phyloP scores from a whole-genome alignment of 2,113 vertebrate species.

The Terrapene triunguis region DNA sequence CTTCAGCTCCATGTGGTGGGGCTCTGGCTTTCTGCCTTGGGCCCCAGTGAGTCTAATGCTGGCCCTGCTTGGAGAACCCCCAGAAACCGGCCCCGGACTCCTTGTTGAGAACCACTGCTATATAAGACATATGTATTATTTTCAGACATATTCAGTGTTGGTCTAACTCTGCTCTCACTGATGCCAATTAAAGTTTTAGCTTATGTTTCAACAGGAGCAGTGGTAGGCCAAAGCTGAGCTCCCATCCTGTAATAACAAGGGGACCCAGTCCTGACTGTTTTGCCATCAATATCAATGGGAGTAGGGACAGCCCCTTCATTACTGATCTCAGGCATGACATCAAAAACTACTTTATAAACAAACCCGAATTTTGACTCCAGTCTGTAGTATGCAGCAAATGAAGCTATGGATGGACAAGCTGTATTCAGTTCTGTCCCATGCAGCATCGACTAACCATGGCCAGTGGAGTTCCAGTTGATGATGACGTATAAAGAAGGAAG shows the following conservation, averaged over 20 bases:
- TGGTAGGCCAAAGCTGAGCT: background rate
- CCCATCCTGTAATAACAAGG: background rate
- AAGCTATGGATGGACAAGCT: background rate
- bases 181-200: background rate
- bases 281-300: fast-evolving
- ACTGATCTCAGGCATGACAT: fast-evolving
- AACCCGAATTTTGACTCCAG: fast-evolving
- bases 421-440: background rate
- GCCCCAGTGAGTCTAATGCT: no score
- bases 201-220: background rate
- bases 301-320: fast-evolving
- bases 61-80: no score
- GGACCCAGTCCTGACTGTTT: background rate
- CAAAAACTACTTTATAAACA: background rate
- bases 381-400: background rate
- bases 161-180: background rate
- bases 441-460: background rate
- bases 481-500: conserved; percentile 63
- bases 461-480: conserved; percentile 49
- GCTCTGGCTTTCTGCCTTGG: no score
- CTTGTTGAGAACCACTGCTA: no score
- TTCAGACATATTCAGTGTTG: background rate
- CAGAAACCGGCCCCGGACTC: no score
- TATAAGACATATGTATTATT: background rate
- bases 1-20: no score